These are phyloP conservation scores for Leptocoma aspasia DNA, from an alignment of 2,113 vertebrate genomes.

Conservation along the genomic window DNA sequence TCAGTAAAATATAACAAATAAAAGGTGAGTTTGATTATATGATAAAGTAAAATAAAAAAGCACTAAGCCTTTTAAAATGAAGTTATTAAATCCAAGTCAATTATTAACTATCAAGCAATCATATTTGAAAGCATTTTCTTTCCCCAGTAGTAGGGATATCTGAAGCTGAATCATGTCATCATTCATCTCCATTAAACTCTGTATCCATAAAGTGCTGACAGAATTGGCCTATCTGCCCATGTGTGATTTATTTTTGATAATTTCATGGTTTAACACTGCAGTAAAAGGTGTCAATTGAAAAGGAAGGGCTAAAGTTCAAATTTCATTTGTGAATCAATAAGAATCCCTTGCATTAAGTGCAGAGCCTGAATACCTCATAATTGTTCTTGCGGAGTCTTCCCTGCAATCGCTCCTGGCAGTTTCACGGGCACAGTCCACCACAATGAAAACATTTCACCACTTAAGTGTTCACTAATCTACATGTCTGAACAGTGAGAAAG, in stretches of 20 bases:
- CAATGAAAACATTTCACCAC: neutral
- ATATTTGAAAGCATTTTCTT: neutral
- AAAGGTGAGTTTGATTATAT: neutral
- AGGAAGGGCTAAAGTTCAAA: neutral
- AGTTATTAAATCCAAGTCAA: neutral
- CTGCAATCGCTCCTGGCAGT: fast-evolving
- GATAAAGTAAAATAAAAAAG: neutral
- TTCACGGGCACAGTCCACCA: neutral
- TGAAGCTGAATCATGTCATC: neutral
- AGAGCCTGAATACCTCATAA: neutral
- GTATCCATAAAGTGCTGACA: neutral
- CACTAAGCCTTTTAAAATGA: neutral
- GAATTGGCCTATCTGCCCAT: neutral
- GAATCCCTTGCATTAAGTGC: neutral
- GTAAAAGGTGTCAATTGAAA: neutral
- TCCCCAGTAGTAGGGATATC: neutral
- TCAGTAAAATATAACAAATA: neutral
- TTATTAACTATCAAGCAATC: neutral
- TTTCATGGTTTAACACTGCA: neutral
- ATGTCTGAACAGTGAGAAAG: neutral
- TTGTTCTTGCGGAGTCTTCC: neutral
- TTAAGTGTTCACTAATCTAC: neutral
- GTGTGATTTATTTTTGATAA: neutral
- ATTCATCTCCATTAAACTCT: neutral
- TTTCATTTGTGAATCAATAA: neutral